Percentiles rank a stretch among this genome's conserved stretches.
These are phyloP conservation scores for Mythimna ferrago DNA, from an alignment of 2,888 invertebrate species.

Conservation along the genomic window DNA sequence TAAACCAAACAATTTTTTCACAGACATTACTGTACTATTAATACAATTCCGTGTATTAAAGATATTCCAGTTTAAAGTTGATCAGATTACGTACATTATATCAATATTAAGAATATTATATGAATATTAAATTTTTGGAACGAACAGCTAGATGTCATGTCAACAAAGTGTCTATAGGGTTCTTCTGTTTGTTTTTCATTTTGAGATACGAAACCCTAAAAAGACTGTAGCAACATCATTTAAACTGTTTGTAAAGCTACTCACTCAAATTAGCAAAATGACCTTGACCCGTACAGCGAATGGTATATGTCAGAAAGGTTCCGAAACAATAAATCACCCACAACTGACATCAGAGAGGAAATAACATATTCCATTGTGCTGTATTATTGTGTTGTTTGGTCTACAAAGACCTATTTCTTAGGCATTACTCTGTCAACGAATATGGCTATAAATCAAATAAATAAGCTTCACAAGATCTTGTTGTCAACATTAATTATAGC, in stretches of 20 bases:
- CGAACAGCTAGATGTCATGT: too few relatives aligned
- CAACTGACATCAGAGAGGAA: not conserved
- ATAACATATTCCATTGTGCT: not conserved
- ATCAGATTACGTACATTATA: too few relatives aligned
- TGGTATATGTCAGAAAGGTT: not conserved
- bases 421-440: not conserved
- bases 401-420: not conserved
- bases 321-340: constrained; percentile 5
- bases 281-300: not conserved
- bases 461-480: not conserved
- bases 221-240: not conserved
- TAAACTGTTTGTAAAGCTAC: not conserved
- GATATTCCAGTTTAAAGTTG: too few relatives aligned
- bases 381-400: not conserved
- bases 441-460: not conserved
- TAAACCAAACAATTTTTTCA: too few relatives aligned
- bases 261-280: not conserved
- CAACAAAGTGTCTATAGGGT: too few relatives aligned
- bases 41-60: too few relatives aligned
- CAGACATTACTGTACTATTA: too few relatives aligned
- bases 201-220: too few relatives aligned
- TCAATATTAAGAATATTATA: too few relatives aligned
- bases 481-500: constrained; percentile 1
- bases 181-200: too few relatives aligned
- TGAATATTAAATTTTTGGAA: too few relatives aligned